phyloP scores from a whole-genome alignment of 2,113 vertebrate species.

The Equus przewalskii region DNA sequence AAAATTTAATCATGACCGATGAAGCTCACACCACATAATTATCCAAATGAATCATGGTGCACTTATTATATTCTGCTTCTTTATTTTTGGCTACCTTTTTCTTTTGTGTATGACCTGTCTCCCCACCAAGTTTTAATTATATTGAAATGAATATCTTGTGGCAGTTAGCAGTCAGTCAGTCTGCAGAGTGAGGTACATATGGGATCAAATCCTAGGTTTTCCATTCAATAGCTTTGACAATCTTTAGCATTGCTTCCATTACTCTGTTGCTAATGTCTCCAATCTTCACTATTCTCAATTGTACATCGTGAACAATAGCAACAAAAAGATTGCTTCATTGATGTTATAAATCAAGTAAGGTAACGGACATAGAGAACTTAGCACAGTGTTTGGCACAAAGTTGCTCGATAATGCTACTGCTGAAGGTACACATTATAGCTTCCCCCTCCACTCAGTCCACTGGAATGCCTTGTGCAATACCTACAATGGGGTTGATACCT shows the following conservation, averaged over 20 bases:
- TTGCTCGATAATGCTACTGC: background rate
- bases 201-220: background rate
- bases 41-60: background rate
- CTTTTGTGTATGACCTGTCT: background rate
- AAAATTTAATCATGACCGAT: background rate
- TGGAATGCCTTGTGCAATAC: background rate
- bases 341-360: background rate
- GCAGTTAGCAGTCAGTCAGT: background rate
- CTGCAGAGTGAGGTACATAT: background rate
- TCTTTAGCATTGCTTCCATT: background rate
- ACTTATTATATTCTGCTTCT: background rate
- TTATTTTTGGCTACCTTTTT: background rate
- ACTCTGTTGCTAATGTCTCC: background rate
- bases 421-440: accelerated
- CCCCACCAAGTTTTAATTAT: background rate
- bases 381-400: background rate
- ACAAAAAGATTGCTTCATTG: background rate
- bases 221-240: background rate
- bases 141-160: background rate
- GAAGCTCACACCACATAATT: background rate
- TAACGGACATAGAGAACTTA: background rate
- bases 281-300: background rate
- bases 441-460: background rate
- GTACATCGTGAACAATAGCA: background rate
- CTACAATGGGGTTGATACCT: background rate